These are phyloP conservation scores for Brachirus orientalis DNA, from an alignment of 2,113 vertebrate species.

Conservation along the genomic window DNA sequence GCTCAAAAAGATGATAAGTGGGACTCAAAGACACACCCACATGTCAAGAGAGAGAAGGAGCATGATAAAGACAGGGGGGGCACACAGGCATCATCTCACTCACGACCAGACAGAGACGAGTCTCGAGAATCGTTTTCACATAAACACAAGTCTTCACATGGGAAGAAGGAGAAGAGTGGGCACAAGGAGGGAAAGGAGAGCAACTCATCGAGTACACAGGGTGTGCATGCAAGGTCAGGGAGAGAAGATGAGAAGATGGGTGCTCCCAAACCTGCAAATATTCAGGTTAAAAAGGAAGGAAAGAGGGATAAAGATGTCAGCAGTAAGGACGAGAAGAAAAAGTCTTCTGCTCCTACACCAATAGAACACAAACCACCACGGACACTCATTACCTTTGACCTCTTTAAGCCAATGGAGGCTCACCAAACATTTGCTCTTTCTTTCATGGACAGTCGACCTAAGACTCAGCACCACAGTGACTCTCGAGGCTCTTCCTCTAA, in stretches of 20 bases:
- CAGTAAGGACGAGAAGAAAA: constrained; percentile 78
- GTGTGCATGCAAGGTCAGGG: constrained; percentile 32
- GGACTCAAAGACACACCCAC: constrained; percentile 55
- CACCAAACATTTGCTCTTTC: constrained; percentile 70
- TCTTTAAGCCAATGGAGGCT: constrained; percentile 77
- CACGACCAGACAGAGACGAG: constrained; percentile 60
- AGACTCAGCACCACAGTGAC: constrained; percentile 68
- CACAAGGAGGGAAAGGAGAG: constrained; percentile 61
- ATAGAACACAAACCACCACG: constrained; percentile 72
- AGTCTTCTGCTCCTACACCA: constrained; percentile 43
- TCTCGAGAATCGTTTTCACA: constrained; percentile 49
- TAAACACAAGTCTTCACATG: constrained; percentile 71
- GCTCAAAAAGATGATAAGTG: constrained; percentile 66
- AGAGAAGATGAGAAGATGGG: constrained; percentile 70
- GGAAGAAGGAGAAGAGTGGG: constrained; percentile 79
- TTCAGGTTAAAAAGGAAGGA: constrained; percentile 62
- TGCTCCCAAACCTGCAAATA: constrained; percentile 31
- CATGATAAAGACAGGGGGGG: constrained; percentile 54
- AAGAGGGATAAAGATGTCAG: constrained; percentile 64
- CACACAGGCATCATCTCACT: constrained; percentile 19
- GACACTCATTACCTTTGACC: constrained; percentile 78
- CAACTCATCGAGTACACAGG: background rate
- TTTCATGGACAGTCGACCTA: constrained; percentile 67
- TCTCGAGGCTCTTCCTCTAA: constrained; percentile 63
- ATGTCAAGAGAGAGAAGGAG: constrained; percentile 72